Percentiles rank a stretch among this genome's conserved stretches.
Conservation (phyloP, 2,113 vertebrate genomes). For the Dermatemys mawii region DNA sequence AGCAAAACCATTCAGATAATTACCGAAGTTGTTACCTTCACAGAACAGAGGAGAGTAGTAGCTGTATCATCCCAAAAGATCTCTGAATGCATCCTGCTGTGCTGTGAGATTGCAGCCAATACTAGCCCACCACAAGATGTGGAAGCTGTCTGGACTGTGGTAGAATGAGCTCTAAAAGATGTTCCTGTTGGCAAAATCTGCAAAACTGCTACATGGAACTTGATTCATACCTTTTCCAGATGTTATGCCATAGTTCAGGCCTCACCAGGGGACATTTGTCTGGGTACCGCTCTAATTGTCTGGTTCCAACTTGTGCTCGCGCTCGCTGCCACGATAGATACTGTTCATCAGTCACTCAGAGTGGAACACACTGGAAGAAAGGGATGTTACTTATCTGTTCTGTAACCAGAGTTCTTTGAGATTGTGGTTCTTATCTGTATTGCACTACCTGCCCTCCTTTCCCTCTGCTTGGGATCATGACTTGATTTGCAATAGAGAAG, state of each 20-base stretch:
- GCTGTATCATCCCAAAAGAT: background rate
- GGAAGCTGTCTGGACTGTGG: too few species aligned
- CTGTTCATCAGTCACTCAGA: background rate
- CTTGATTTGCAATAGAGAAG: background rate
- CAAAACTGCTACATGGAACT: background rate
- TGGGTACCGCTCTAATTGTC: background rate
- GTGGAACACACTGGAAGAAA: background rate
- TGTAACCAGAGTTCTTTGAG: background rate
- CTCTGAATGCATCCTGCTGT: background rate
- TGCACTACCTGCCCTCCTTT: background rate
- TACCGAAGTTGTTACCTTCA: background rate
- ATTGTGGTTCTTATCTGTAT: background rate
- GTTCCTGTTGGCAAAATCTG: background rate
- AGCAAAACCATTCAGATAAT: background rate
- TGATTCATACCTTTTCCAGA: background rate
- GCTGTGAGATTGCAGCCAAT: background rate
- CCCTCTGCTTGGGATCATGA: background rate
- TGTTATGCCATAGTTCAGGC: background rate
- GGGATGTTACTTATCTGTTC: background rate
- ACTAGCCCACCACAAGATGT: background rate
- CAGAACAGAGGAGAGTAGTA: too few species aligned
- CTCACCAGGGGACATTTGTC: background rate
- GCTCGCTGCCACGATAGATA: background rate
- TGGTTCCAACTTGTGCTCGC: background rate
- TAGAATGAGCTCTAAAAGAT: background rate